phyloP scores from a whole-genome alignment of 2,113 vertebrate species.

The Echinops telfairi region DNA sequence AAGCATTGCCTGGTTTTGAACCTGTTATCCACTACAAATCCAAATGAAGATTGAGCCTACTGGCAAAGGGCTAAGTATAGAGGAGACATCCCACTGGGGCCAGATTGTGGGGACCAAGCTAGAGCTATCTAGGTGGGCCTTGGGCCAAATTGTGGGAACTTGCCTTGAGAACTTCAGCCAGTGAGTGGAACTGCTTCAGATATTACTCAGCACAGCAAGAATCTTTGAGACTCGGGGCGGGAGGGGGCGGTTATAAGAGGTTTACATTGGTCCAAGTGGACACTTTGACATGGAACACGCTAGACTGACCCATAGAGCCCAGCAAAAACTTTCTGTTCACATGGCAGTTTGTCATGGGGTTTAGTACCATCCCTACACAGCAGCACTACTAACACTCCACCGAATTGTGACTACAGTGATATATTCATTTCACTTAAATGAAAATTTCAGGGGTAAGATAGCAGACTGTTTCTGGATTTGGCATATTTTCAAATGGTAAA shows the following conservation, averaged over 20 bases:
- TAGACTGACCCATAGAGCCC: background rate
- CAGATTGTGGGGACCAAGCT: background rate
- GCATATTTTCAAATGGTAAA: background rate
- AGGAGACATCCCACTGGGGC: background rate
- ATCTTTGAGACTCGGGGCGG: background rate
- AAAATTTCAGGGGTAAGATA: background rate
- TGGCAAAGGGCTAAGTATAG: background rate
- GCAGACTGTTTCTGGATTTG: background rate
- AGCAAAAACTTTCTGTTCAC: background rate
- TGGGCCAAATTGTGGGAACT: background rate
- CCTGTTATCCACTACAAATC: background rate
- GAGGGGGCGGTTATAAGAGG: background rate
- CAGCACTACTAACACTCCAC: background rate
- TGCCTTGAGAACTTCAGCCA: background rate
- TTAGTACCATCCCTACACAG: background rate
- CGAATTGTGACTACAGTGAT: background rate
- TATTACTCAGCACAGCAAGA: background rate
- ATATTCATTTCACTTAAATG: background rate
- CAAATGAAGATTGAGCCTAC: background rate
- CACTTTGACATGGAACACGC: background rate
- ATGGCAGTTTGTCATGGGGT: background rate
- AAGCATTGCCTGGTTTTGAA: slow-evolving; percentile 15
- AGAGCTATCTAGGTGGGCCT: background rate
- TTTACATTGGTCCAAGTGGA: background rate
- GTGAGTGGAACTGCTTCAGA: background rate